These are phyloP conservation scores for Microvelia longipes DNA, from an alignment of 1,140 invertebrate species.

Conservation along the genomic window DNA sequence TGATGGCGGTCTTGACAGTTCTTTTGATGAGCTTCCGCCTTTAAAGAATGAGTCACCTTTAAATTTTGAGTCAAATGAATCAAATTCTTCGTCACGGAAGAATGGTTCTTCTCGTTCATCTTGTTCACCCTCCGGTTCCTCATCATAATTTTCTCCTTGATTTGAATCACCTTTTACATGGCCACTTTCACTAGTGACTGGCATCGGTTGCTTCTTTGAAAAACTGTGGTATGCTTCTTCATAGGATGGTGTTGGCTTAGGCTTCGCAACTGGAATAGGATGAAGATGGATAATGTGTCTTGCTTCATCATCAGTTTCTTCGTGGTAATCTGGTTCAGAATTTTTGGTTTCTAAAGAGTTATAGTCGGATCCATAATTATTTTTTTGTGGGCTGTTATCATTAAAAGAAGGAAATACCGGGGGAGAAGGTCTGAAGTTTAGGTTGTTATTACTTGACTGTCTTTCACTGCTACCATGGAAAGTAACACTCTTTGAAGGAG, in stretches of 20 bases:
- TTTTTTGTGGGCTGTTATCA: not conserved
- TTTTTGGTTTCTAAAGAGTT: not conserved
- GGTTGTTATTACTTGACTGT: not conserved
- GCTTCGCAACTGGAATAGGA: not conserved
- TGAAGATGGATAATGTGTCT: not conserved
- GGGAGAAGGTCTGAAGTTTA: too few species aligned
- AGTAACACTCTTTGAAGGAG: not conserved
- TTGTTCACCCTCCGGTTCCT: too few species aligned
- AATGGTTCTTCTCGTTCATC: too few species aligned
- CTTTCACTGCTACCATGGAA: not conserved
- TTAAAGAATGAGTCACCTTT: too few species aligned
- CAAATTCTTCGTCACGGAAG: too few species aligned
- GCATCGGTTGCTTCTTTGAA: not conserved
- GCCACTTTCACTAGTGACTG: too few species aligned
- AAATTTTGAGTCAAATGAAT: too few species aligned
- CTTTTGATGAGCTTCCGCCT: too few species aligned
- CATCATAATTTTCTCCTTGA: too few species aligned
- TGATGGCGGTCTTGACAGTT: too few species aligned
- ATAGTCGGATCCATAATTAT: not conserved
- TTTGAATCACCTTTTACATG: too few species aligned
- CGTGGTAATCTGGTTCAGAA: too few species aligned
- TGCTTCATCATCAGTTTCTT: not conserved
- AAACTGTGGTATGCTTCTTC: not conserved
- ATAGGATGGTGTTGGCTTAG: not conserved
- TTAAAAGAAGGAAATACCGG: not conserved